Evolutionary conservation across 2,113 vertebrate species (phyloP).

Genomic region (Collichthys lucidus): DNA sequence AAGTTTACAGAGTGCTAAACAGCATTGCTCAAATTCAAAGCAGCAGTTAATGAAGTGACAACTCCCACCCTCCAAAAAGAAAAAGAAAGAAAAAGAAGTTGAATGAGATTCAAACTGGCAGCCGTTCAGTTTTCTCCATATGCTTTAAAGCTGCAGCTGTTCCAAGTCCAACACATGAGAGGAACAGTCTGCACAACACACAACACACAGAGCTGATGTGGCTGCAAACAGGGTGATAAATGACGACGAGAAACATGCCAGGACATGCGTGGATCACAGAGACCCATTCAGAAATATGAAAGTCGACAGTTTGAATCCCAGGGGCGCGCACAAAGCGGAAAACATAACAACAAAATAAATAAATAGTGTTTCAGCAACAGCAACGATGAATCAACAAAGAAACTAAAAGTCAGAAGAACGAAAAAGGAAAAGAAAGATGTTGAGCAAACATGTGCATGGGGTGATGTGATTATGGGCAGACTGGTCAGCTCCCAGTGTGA

Average conservation of each 20-base stretch:
- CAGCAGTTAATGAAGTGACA: conserved; percentile 41
- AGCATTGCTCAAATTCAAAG: conserved; percentile 19
- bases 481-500: neutral
- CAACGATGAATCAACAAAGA: neutral
- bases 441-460: neutral
- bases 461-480: neutral
- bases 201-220: conserved; percentile 20
- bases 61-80: neutral
- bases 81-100: too few species aligned
- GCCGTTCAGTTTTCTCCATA: neutral
- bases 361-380: neutral
- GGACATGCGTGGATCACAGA: conserved; percentile 21
- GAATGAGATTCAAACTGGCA: conserved; percentile 34
- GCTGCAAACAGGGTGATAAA: neutral
- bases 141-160: conserved; percentile 34
- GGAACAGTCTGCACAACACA: neutral
- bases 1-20: conserved; percentile 39
- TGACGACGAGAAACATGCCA: neutral
- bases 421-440: neutral
- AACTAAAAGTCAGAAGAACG: neutral
- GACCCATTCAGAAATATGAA: neutral
- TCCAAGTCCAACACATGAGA: neutral
- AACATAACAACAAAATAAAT: neutral
- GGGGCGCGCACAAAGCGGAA: neutral
- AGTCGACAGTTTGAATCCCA: neutral